A percentile compares a stretch with the other conserved stretches of the same genome.
phyloP scores from a whole-genome alignment of 2,888 invertebrate genomes.

The Cataglyphis cursor region DNA sequence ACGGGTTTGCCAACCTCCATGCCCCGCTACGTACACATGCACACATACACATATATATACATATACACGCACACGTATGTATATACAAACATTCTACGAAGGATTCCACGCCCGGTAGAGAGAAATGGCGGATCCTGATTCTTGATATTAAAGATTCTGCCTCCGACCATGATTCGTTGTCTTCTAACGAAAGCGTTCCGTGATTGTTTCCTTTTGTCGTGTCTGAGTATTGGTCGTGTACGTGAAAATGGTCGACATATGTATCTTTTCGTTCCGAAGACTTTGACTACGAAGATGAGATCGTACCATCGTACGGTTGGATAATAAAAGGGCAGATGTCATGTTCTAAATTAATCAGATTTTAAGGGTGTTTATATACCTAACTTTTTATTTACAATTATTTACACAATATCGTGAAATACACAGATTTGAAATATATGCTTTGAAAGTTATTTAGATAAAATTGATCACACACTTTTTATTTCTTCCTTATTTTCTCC shows the following conservation, averaged over 20 bases:
- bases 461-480: not conserved
- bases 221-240: constrained; percentile 22
- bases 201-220: constrained; percentile 39
- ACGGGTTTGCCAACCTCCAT: constrained; percentile 77
- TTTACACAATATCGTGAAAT: not conserved
- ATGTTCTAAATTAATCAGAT: constrained; percentile 28
- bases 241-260: constrained; percentile 58
- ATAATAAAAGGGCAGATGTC: constrained; percentile 38
- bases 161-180: constrained; percentile 23
- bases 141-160: constrained; percentile 64
- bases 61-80: not conserved
- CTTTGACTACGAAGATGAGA: constrained; percentile 37
- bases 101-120: constrained; percentile 63
- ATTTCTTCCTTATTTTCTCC: not conserved
- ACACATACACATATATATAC: not conserved
- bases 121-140: constrained; percentile 73
- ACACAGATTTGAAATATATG: not conserved
- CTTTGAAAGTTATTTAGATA: not conserved
- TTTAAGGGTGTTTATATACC: not conserved
- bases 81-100: constrained; percentile 44
- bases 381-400: not conserved
- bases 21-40: constrained; percentile 11
- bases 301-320: constrained; percentile 19
- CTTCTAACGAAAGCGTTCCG: constrained; percentile 53
- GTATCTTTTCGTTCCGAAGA: constrained; percentile 48